Conservation (phyloP, 2,888 invertebrate genomes). For the Rhabditophanes sp. region DNA sequence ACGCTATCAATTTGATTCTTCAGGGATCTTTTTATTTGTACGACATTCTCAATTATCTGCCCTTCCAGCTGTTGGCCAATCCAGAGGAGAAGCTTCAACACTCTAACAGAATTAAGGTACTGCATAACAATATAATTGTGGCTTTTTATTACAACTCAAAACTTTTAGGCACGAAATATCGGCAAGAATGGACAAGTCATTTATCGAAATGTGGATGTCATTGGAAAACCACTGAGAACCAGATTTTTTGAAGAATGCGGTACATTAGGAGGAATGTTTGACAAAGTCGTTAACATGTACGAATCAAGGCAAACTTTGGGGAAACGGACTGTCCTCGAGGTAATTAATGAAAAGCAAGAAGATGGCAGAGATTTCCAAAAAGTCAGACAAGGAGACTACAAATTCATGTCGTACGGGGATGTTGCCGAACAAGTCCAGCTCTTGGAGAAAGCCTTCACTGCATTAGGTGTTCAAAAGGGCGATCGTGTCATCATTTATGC, state of each 20-base stretch:
- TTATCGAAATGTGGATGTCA: conserved; percentile 31
- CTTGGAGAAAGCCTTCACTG: conserved; percentile 69
- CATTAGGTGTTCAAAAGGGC: conserved; percentile 52
- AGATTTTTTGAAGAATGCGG: conserved; percentile 44
- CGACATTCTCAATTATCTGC: conserved; percentile 33
- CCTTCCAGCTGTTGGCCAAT: conserved; percentile 40
- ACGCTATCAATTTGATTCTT: no score
- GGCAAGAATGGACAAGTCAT: conserved; percentile 24
- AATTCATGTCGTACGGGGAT: no score
- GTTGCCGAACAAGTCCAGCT: conserved; percentile 59
- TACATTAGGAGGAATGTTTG: conserved; percentile 47
- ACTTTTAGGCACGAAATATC: conserved; percentile 21
- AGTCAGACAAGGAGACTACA: conserved; percentile 53
- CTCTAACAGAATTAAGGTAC: conserved; percentile 22
- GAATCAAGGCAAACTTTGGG: no score
- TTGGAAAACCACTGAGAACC: conserved; percentile 31
- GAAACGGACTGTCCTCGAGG: conserved; percentile 51
- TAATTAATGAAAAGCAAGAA: conserved; percentile 80
- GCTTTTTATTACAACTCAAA: no score
- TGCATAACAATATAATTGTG: no score
- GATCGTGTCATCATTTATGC: conserved; percentile 71
- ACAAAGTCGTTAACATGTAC: conserved; percentile 44
- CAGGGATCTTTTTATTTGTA: conserved; percentile 34
- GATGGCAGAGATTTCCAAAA: conserved; percentile 90
- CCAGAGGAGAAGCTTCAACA: conserved; percentile 23